Evolutionary conservation across 2,888 invertebrate genomes (phyloP), one percentile per base, ranked within the genome.

Genomic region (Tetranychus piercei): DNA sequence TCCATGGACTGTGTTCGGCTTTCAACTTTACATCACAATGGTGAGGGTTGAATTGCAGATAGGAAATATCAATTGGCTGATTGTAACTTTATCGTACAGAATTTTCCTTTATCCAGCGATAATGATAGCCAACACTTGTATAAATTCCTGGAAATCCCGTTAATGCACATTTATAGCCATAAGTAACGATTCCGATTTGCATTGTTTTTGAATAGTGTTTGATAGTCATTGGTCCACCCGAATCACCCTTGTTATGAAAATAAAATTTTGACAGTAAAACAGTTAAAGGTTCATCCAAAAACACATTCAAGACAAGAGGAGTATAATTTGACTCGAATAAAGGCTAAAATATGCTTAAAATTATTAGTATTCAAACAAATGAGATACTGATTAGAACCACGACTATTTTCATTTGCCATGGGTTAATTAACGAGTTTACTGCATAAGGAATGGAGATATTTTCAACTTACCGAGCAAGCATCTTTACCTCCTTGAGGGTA

Each of bases 171-270:
- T 84, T 84, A 78, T 84, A 86, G 0, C 88, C 88, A 80, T 86
- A 88, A 0, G 88, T 88, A 0, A 88, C 87, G 0, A 88, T 82
- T 1, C 88, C 89, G 69, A 75, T 45, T 44, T 73, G 73, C 34
- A 45, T 85, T 4, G 77, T 76, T n/a, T 34, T 23, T n/a, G n/a
- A 22, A 6, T 78, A 75, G 22, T 79, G 82, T 74, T 81, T 81
- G 71, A 82, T 85, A 88, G 90, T 89, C 15, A 91, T 82, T 0
- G 91, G 90, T 3, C 91, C 91, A 0, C 91, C 91, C 72, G 90
- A 90, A 83, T 91, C 91, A 1, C 91, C 82, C 82, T 81, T 69
- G 65, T 9, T 1, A 45, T 4, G 6, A 15, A 55, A 55, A 55
- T 55, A 3, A 55, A 55, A 15, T 65, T 0, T 65, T 4, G 65